Evolutionary conservation across 2,888 invertebrate genomes (phyloP), one percentile per base, ranked within the genome.

Genomic region (Phymatocera aterrima): DNA sequence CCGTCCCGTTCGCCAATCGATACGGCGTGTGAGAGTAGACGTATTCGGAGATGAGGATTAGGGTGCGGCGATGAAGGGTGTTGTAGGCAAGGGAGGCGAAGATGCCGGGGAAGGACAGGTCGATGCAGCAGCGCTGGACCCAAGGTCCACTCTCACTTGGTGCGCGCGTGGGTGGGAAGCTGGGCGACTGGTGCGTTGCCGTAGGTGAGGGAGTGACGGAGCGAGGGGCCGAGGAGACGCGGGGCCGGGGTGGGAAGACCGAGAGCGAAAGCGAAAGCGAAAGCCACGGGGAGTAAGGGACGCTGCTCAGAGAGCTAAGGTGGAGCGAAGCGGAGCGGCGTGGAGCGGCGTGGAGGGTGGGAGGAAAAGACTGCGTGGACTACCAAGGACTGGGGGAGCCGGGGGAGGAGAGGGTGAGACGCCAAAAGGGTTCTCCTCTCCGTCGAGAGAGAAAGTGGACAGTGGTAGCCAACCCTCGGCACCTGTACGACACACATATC

Each of bases 131-230:
- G 85, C 84, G 87, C 88, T 88, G 88, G 89, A 89, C 89, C 75
- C 88, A 88, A 88, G 88, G 89, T 89, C 89, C 89, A 88, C 89
- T 89, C 88, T 88, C 88, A 88, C 89, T 89, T 87, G 85, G 85
- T 80, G 82, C 77, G 74, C 78, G 72, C 54, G 78, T 65, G 79
- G 80, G 83, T 83, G 82, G 81, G 77, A 70, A 80, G 82, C 79
- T 51, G 72, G 72, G 72, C 34, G 61, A 34, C 61, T 61, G 61
- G 65, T 24, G 65, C 18, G 79, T 82, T 82, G 84, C 82, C 81
- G 54, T 48, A 78, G 79, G 81, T 80, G 77, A 77, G 81, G 31
- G 70, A 15, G 43, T 4, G 12, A 21, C 48, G 83, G 80, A 83
- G 82, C 83, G n/a, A n/a, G n/a, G 83, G 84, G 83, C 79, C 82